Conservation (phyloP, 1,140 invertebrate genomes). For the Stenopsyche tienmushanensis region DNA sequence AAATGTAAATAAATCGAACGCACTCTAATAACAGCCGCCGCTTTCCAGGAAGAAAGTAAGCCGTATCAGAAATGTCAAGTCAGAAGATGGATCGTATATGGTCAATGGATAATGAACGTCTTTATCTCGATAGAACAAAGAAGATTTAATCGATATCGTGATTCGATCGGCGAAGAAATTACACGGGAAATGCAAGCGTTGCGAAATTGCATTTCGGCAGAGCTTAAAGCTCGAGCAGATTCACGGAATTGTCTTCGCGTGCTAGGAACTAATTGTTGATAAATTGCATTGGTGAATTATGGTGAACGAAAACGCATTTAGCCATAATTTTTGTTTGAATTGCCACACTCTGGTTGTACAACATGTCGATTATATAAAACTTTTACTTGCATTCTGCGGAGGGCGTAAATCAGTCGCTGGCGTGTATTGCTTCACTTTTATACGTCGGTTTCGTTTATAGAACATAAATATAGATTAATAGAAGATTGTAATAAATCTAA, state of each 20-base stretch:
- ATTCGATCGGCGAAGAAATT: neutral
- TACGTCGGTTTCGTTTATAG: too few species aligned
- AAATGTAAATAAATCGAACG: neutral
- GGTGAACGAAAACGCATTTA: neutral
- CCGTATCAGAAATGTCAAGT: neutral
- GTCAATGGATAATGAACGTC: neutral
- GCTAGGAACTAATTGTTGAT: neutral
- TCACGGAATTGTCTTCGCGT: too few species aligned
- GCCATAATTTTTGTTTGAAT: neutral
- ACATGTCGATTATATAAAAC: neutral
- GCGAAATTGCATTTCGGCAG: neutral
- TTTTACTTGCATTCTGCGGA: too few species aligned
- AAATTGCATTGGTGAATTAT: neutral
- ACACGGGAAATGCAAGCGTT: neutral
- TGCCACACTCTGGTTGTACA: neutral
- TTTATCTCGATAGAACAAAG: neutral
- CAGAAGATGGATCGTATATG: neutral
- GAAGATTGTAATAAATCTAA: too few species aligned
- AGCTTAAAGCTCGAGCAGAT: too few species aligned
- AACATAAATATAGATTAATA: too few species aligned
- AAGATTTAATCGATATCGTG: neutral
- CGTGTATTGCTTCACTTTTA: too few species aligned
- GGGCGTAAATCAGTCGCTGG: too few species aligned
- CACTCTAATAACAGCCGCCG: too few species aligned
- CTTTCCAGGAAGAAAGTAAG: too few species aligned